These are phyloP conservation scores for Sarcophaga rosellei DNA, from an alignment of 2,888 invertebrate species.

Conservation along the genomic window DNA sequence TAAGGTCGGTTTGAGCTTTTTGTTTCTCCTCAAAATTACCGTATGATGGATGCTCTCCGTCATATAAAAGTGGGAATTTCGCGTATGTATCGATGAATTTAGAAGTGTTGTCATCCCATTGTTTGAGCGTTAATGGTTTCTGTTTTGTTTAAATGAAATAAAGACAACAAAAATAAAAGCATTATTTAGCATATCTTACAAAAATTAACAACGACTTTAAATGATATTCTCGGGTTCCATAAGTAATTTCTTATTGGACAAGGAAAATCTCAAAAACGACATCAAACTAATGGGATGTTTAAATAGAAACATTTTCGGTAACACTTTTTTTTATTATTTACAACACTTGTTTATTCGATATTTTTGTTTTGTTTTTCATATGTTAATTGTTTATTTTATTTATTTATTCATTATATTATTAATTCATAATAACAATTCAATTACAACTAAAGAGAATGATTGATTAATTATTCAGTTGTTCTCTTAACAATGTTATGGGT, in stretches of 20 bases:
- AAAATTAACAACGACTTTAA: conserved; percentile 25
- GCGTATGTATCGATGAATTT: conserved; percentile 73
- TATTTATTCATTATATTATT: conserved; percentile 27
- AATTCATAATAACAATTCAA: conserved; percentile 15
- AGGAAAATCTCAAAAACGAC: conserved; percentile 37
- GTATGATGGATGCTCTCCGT: conserved; percentile 72
- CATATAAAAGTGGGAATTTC: conserved; percentile 73
- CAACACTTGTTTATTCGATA: not conserved
- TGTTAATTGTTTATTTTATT: not conserved
- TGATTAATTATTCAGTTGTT: not conserved
- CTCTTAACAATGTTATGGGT: conserved; percentile 74
- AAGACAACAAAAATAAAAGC: conserved; percentile 68
- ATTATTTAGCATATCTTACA: conserved; percentile 54
- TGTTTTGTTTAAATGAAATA: conserved; percentile 71
- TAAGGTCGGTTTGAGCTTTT: conserved; percentile 72
- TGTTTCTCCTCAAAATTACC: conserved; percentile 72
- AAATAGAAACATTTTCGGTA: not conserved
- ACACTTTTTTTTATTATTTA: conserved; percentile 1
- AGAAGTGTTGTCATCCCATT: conserved; percentile 69
- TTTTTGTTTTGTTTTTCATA: conserved; percentile 7
- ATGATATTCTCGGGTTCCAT: not conserved
- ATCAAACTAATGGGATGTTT: conserved; percentile 58
- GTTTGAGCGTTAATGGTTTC: conserved; percentile 65
- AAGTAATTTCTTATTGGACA: not conserved
- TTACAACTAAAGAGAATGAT: conserved; percentile 28